These are phyloP conservation scores for Rhipidura dahli DNA, from an alignment of 2,113 vertebrate species.

Conservation along the genomic window DNA sequence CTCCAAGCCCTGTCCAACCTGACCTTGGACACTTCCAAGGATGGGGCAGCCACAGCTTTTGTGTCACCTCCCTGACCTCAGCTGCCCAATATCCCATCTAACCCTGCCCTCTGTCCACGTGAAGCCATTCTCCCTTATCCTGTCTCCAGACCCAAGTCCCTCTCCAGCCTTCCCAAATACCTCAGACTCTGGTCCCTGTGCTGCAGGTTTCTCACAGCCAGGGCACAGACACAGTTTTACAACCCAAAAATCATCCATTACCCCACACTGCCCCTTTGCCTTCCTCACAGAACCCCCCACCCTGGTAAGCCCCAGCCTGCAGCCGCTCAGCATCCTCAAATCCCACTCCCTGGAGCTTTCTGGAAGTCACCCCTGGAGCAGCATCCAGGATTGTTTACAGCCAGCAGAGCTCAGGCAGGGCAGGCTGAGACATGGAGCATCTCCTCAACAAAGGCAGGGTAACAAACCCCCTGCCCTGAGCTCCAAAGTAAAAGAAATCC, in stretches of 20 bases:
- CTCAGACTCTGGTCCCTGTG: too few species aligned
- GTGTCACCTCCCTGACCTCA: too few species aligned
- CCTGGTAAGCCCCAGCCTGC: neutral
- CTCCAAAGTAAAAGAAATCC: neutral
- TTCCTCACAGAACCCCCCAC: neutral
- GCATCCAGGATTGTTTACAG: neutral
- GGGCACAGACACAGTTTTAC: accelerated
- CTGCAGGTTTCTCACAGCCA: neutral
- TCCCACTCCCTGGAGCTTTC: neutral
- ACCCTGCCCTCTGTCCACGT: too few species aligned
- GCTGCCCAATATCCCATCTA: neutral
- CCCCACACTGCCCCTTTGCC: accelerated
- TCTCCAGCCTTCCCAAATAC: neutral
- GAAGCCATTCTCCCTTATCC: neutral
- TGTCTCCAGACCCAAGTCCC: too few species aligned
- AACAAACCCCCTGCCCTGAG: neutral
- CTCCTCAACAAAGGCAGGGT: neutral
- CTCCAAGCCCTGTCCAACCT: accelerated
- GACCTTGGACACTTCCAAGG: neutral
- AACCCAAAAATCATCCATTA: accelerated
- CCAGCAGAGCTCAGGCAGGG: neutral
- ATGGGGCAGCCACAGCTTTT: neutral
- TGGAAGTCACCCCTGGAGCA: neutral
- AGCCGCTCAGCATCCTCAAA: neutral
- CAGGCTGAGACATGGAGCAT: neutral